A percentile compares a stretch with the other conserved stretches of the same genome.
Conservation (phyloP, 1,140 invertebrate species). For the Sitodiplosis mosellana region DNA sequence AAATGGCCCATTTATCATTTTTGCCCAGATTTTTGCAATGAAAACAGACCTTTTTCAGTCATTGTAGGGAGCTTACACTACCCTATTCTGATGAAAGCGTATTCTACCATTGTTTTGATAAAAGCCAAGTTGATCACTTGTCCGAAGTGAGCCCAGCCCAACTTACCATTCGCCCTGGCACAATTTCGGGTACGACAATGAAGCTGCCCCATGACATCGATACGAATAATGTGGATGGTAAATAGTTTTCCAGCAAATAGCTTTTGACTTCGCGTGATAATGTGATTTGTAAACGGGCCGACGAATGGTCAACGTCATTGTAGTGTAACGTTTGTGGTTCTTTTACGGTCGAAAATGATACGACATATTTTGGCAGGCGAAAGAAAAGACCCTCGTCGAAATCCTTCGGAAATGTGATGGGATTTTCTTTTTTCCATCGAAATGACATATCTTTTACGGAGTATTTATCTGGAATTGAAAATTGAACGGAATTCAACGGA, state of each 20-base stretch:
- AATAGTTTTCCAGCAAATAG: slow-evolving; percentile 39
- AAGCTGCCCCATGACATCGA: slow-evolving; percentile 47
- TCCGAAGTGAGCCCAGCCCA: too few relatives aligned
- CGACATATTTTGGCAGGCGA: slow-evolving; percentile 36
- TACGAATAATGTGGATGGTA: slow-evolving; percentile 41
- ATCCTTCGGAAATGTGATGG: slow-evolving; percentile 29
- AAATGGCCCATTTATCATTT: too few relatives aligned
- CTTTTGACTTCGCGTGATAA: slow-evolving; percentile 36
- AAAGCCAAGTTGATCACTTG: too few relatives aligned
- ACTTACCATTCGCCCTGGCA: slow-evolving; percentile 31
- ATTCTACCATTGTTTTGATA: too few relatives aligned
- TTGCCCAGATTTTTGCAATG: too few relatives aligned
- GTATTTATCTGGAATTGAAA: slow-evolving; percentile 30
- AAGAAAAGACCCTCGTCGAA: slow-evolving; percentile 29
- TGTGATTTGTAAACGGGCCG: slow-evolving; percentile 33
- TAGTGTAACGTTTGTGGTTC: slow-evolving; percentile 5
- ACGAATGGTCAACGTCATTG: slow-evolving; percentile 30
- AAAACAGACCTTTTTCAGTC: too few relatives aligned
- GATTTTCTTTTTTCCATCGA: slow-evolving; percentile 32
- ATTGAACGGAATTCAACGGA: slow-evolving; percentile 3
- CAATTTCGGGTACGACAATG: slow-evolving; percentile 40
- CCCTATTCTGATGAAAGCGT: too few relatives aligned
- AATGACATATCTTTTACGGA: slow-evolving; percentile 34
- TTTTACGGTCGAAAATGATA: slow-evolving; percentile 3
- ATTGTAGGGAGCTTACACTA: too few relatives aligned